Percentiles rank a stretch among this genome's conserved stretches.
Conservation (phyloP, 2,113 vertebrate genomes). For the Phasianus colchicus region DNA sequence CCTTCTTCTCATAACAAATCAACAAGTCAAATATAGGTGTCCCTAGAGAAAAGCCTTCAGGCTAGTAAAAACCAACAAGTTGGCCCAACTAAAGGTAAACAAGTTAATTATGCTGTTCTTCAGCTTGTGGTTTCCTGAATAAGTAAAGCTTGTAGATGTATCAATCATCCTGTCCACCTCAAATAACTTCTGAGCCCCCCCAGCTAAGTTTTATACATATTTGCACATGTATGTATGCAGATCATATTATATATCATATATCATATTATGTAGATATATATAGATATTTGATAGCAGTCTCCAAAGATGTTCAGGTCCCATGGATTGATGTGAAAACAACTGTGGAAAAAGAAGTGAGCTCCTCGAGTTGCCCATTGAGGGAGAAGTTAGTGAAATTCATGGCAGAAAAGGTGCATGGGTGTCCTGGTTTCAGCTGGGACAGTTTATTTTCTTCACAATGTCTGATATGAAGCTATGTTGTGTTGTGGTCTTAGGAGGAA, state of each 20-base stretch:
- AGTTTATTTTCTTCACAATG: no score
- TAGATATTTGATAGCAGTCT: neutral
- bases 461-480: no score
- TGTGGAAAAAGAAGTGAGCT: neutral
- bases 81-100: neutral
- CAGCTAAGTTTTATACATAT: neutral
- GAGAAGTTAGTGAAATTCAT: neutral
- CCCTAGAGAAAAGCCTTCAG: constrained; percentile 26
- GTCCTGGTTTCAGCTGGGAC: no score
- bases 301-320: neutral
- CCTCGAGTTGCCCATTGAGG: neutral
- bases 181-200: neutral
- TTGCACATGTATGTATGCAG: neutral
- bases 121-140: neutral
- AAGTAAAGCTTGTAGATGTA: neutral
- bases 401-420: neutral
- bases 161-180: neutral
- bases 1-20: constrained; percentile 3
- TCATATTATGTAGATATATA: no score
- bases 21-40: neutral
- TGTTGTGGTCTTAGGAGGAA: no score
- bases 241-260: no score
- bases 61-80: neutral
- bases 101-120: neutral
- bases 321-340: neutral